Conservation (phyloP, 2,113 vertebrate species). For the Chaetorhynchus papuensis region DNA sequence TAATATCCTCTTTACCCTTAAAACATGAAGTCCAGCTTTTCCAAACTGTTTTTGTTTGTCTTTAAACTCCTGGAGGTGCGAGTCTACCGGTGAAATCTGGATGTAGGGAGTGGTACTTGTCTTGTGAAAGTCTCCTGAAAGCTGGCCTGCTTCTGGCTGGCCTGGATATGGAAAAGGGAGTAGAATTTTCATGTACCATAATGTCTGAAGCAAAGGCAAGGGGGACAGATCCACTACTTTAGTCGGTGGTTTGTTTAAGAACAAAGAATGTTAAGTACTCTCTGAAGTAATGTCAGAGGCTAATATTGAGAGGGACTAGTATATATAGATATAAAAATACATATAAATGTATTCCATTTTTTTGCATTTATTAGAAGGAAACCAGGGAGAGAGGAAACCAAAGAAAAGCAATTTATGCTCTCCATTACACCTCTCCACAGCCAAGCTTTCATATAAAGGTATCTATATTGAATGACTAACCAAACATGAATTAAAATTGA, state of each 20-base stretch:
- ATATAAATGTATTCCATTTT: background rate
- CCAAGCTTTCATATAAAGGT: background rate
- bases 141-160: background rate
- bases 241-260: background rate
- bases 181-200: background rate
- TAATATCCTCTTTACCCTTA: conserved; percentile 66
- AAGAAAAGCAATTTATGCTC: background rate
- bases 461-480: background rate
- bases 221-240: background rate
- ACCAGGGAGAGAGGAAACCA: background rate
- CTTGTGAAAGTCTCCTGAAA: background rate
- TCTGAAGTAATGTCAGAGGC: background rate
- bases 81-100: background rate
- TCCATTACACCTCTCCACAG: background rate
- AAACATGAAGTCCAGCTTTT: conserved; percentile 30
- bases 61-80: background rate
- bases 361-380: background rate
- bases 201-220: background rate
- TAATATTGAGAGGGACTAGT: background rate
- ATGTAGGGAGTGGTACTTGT: background rate
- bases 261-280: background rate
- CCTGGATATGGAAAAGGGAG: conserved; percentile 42
- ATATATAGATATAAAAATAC: background rate
- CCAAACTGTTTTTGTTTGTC: conserved; percentile 9
- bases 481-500: background rate